Conservation (phyloP, 2,113 vertebrate genomes). For the Alaudala cheleensis region DNA sequence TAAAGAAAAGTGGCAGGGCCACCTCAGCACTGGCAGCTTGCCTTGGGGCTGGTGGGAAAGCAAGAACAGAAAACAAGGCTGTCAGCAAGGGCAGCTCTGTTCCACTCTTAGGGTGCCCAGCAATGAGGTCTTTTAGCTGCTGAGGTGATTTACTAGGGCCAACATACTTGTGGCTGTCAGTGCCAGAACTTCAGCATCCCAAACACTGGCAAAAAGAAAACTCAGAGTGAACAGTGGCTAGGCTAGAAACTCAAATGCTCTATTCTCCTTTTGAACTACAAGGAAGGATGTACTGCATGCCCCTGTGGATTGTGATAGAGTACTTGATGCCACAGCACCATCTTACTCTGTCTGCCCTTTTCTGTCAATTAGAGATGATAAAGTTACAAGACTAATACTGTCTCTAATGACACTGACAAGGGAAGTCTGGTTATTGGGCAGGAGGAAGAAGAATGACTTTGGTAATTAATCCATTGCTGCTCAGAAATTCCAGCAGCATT, state of each 20-base stretch:
- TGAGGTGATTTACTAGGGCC: not conserved
- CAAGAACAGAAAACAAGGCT: fast-evolving
- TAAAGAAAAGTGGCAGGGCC: not conserved
- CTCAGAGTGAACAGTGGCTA: not conserved
- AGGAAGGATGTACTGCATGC: not conserved
- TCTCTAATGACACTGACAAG: not conserved
- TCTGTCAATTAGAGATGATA: not conserved
- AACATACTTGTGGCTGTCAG: not conserved
- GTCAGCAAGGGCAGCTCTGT: fast-evolving
- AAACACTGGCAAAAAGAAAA: not conserved
- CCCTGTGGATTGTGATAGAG: not conserved
- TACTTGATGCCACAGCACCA: not conserved
- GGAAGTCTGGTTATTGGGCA: not conserved
- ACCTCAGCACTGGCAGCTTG: not conserved
- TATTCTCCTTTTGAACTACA: not conserved
- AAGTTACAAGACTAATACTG: not conserved
- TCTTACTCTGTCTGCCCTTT: not conserved
- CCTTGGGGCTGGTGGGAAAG: not conserved
- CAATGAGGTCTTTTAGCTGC: not conserved
- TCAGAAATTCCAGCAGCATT: not conserved
- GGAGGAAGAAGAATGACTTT: not conserved
- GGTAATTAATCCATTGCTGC: not conserved
- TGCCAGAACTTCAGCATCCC: not conserved
- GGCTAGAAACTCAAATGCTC: not conserved
- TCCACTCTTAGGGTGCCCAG: not conserved